Evolutionary conservation across 2,888 invertebrate species (phyloP).

Genomic region (Heliconius cydno): DNA sequence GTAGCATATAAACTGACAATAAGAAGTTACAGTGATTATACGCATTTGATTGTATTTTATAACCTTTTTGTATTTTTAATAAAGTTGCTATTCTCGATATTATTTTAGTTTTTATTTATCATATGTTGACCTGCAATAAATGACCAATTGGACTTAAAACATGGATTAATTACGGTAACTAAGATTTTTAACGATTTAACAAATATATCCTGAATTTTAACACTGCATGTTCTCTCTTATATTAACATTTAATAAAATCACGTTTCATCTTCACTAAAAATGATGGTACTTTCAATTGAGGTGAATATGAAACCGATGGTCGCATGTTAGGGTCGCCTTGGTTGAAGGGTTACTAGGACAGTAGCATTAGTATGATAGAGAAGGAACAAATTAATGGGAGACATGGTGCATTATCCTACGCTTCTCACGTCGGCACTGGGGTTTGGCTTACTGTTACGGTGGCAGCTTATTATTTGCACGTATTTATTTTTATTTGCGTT

Average conservation of each 20-base stretch:
- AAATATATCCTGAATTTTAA: constrained; percentile 40
- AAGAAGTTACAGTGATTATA: constrained; percentile 79
- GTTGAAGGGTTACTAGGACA: constrained; percentile 49
- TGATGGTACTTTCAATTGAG: constrained; percentile 38
- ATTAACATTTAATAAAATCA: constrained; percentile 49
- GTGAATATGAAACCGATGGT: constrained; percentile 49
- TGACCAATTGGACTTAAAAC: constrained; percentile 30
- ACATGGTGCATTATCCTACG: constrained; percentile 82
- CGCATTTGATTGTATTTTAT: constrained; percentile 84
- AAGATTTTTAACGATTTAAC: constrained; percentile 32
- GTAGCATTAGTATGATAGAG: constrained; percentile 55
- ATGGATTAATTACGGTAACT: constrained; percentile 3
- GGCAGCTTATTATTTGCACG: constrained; percentile 76
- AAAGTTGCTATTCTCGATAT: constrained; percentile 82
- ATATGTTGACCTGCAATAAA: constrained; percentile 34
- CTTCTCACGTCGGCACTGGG: constrained; percentile 71
- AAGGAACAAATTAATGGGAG: constrained; percentile 78
- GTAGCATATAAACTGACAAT: constrained; percentile 64
- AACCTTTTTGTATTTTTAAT: constrained; percentile 82
- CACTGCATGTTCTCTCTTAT: constrained; percentile 49
- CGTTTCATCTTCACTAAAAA: constrained; percentile 33
- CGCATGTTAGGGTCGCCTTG: constrained; percentile 58
- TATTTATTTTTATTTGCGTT: constrained; percentile 81
- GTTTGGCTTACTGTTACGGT: constrained; percentile 76
- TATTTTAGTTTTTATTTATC: constrained; percentile 61